These are phyloP conservation scores for Rhingia rostrata DNA, from an alignment of 2,888 invertebrate genomes.

Conservation along the genomic window DNA sequence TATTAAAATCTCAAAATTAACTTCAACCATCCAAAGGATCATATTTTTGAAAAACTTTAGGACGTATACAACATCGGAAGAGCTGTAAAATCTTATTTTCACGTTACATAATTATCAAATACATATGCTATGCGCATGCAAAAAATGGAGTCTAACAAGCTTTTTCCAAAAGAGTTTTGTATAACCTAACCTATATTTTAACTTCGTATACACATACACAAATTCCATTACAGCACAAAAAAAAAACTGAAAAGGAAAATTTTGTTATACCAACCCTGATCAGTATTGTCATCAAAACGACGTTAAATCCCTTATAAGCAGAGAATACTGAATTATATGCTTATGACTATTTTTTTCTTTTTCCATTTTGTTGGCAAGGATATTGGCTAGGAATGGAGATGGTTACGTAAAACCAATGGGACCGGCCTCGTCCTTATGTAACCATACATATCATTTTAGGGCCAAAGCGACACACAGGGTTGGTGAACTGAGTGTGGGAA, in stretches of 20 bases:
- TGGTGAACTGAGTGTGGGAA: slow-evolving; percentile 60
- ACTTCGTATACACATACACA: slow-evolving; percentile 9
- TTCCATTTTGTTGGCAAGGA: slow-evolving; percentile 41
- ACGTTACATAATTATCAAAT: slow-evolving; percentile 34
- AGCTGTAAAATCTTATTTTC: slow-evolving; percentile 23
- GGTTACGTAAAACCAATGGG: slow-evolving; percentile 68
- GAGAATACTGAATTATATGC: neutral
- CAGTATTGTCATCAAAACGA: slow-evolving; percentile 43
- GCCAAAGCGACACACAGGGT: slow-evolving; percentile 47
- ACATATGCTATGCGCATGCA: too few species aligned
- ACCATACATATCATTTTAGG: slow-evolving; percentile 1
- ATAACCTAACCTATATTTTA: slow-evolving; percentile 67
- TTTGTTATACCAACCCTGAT: slow-evolving; percentile 31
- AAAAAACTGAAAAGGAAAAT: slow-evolving; percentile 9
- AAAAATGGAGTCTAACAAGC: slow-evolving; percentile 12
- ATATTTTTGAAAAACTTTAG: neutral
- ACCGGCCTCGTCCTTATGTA: slow-evolving; percentile 70
- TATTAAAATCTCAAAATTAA: neutral
- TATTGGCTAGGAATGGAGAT: slow-evolving; percentile 31
- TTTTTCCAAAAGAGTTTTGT: slow-evolving; percentile 36
- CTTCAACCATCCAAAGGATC: neutral
- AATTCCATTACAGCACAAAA: slow-evolving; percentile 8
- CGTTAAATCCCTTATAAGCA: slow-evolving; percentile 1
- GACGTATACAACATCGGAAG: too few species aligned
- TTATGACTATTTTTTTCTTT: slow-evolving; percentile 23